phyloP scores from a whole-genome alignment of 1,140 invertebrate genomes.

The Meloidogyne exigua region DNA sequence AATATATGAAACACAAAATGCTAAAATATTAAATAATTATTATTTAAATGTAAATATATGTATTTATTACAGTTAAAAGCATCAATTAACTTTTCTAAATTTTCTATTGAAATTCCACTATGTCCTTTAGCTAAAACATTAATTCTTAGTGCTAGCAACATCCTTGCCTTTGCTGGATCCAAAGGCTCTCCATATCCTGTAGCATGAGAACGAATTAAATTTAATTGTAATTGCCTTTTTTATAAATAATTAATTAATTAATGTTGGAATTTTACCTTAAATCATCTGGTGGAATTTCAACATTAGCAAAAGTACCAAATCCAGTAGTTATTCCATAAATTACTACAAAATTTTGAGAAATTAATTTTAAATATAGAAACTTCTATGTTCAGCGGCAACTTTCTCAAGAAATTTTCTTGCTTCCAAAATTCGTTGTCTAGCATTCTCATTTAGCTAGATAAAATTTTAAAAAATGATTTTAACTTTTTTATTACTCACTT shows the following conservation, averaged over 20 bases:
- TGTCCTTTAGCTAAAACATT: conserved; percentile 76
- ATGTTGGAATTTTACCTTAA: conserved; percentile 67
- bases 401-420: conserved; percentile 55
- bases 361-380: conserved; percentile 28
- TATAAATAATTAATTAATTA: background rate
- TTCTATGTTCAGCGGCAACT: conserved; percentile 55
- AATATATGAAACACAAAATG: conserved; percentile 74
- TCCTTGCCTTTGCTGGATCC: conserved; percentile 70
- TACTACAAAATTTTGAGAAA: conserved; percentile 35
- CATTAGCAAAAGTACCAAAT: conserved; percentile 75
- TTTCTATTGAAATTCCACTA: conserved; percentile 73
- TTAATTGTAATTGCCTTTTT: conserved; percentile 72
- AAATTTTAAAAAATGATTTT: background rate
- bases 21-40: conserved; percentile 61
- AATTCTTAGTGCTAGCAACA: conserved; percentile 74
- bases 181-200: conserved; percentile 73
- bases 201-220: conserved; percentile 74
- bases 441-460: conserved; percentile 45
- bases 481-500: background rate
- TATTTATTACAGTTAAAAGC: conserved; percentile 72
- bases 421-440: conserved; percentile 48
- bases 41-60: background rate
- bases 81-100: conserved; percentile 71
- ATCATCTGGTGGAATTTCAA: conserved; percentile 70
- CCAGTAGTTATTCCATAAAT: conserved; percentile 78